Conservation (phyloP, 2,113 vertebrate species). For the Bombycilla garrulus region DNA sequence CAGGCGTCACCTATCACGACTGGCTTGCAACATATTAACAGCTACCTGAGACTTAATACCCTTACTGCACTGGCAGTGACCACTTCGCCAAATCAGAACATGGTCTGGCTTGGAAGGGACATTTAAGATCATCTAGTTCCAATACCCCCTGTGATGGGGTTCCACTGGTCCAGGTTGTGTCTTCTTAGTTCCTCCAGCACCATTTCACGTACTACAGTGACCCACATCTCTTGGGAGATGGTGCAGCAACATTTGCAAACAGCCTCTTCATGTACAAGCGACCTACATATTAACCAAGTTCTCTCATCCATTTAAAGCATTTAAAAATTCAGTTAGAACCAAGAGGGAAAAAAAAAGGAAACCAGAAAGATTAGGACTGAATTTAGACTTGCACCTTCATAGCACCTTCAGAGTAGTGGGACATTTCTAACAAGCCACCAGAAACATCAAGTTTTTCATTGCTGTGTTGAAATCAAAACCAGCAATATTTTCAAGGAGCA, state of each 20-base stretch:
- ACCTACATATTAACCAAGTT: not conserved
- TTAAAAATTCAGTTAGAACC: not conserved
- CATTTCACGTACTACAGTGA: not conserved
- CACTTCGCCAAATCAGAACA: not conserved
- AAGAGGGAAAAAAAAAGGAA: rapidly evolving
- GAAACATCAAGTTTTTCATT: not conserved
- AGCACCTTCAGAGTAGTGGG: not conserved
- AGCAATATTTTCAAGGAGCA: not conserved
- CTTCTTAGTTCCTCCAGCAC: not conserved
- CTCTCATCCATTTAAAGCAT: not conserved
- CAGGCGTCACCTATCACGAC: not conserved
- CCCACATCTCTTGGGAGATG: not conserved
- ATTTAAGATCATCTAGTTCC: not conserved
- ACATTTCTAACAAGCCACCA: not conserved
- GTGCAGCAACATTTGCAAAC: not conserved
- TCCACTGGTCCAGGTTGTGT: not conserved
- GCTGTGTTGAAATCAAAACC: not conserved
- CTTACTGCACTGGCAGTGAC: not conserved
- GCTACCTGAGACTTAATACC: not conserved
- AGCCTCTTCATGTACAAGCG: not conserved
- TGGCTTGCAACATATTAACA: not conserved
- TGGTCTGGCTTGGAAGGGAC: not conserved
- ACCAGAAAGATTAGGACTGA: not conserved
- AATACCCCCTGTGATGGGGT: not conserved
- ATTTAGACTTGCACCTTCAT: not conserved